A percentile compares a stretch with the other conserved stretches of the same genome.
Evolutionary conservation across 2,113 vertebrate species (phyloP).

Genomic region (Arenaria interpres): DNA sequence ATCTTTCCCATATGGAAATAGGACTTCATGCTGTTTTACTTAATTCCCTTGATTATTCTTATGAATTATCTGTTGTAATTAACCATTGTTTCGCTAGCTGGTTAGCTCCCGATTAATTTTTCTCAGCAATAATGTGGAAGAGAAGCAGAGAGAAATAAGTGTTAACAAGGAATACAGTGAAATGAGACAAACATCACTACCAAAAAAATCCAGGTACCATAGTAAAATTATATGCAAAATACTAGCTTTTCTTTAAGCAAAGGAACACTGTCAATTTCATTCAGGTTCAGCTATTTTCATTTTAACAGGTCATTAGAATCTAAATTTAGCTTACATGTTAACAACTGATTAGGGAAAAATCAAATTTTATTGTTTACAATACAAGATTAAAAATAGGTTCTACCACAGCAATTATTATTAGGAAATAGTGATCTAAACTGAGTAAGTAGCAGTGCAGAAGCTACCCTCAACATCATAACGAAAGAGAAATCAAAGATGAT

Average conservation of each 20-base stretch:
- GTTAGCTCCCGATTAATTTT: not conserved
- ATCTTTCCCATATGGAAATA: not conserved
- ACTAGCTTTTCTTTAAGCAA: not conserved
- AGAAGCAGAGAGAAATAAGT: not conserved
- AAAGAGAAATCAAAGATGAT: not conserved
- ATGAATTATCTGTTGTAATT: not conserved
- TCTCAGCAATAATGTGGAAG: not conserved
- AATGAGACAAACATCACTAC: not conserved
- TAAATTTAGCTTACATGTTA: not conserved
- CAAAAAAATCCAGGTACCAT: not conserved
- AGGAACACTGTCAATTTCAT: not conserved
- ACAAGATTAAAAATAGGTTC: not conserved
- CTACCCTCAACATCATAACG: not conserved
- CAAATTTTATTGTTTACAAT: not conserved
- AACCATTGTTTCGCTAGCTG: not conserved
- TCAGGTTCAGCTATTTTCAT: not conserved
- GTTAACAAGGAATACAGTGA: not conserved
- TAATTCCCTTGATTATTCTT: not conserved
- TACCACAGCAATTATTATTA: not conserved
- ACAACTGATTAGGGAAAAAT: not conserved
- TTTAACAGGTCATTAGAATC: not conserved
- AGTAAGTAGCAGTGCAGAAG: not conserved
- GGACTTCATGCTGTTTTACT: not conserved
- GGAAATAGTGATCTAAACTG: not conserved
- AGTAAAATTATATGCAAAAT: not conserved